phyloP scores from a whole-genome alignment of 2,797 vertebrate genomes.

The Acanthiza pusilla region DNA sequence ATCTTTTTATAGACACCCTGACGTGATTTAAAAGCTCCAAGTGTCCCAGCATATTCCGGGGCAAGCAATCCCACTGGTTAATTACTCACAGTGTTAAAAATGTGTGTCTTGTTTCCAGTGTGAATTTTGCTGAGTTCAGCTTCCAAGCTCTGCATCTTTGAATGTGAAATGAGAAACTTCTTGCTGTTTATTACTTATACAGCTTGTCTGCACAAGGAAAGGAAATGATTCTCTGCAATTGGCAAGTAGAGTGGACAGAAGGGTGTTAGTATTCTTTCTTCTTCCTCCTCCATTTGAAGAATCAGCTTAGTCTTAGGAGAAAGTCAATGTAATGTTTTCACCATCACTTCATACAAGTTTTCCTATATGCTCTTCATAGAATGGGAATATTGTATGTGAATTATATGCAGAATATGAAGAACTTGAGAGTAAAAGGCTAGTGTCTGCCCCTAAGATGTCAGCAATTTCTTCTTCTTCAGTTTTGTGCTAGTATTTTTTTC shows the following conservation, averaged over 20 bases:
- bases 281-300: not conserved
- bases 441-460: not conserved
- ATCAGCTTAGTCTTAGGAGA: not conserved
- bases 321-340: not conserved
- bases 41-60: not conserved
- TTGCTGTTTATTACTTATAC: not conserved
- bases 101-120: not conserved
- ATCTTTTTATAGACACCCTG: not conserved
- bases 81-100: constrained; percentile 14
- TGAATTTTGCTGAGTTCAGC: constrained; percentile 33
- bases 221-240: not conserved
- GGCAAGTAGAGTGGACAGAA: not conserved
- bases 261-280: not conserved
- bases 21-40: not conserved
- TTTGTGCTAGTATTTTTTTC: not conserved
- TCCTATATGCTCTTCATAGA: not conserved
- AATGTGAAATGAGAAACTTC: not conserved
- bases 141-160: not conserved
- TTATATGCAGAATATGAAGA: not conserved
- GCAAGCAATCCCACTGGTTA: not conserved
- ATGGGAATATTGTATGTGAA: not conserved
- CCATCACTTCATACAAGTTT: not conserved
- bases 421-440: not conserved
- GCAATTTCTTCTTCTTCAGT: not conserved
- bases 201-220: not conserved